Conservation (phyloP, 2,113 vertebrate genomes). For the Phylloscopus trochilus region DNA sequence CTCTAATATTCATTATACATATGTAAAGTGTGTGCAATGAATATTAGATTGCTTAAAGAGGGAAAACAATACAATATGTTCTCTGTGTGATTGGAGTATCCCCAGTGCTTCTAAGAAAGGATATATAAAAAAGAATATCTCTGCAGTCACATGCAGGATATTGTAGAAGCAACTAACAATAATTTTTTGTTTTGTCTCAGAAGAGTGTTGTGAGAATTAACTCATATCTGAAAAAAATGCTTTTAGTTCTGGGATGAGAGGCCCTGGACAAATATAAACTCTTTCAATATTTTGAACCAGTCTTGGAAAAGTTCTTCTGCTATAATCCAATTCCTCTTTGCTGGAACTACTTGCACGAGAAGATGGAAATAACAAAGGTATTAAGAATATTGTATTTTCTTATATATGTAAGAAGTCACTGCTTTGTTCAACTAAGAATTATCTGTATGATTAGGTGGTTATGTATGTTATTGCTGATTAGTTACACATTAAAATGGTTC, state of each 20-base stretch:
- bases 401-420: background rate
- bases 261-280: background rate
- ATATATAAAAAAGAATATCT: background rate
- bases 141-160: slow-evolving; percentile 18
- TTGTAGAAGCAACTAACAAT: slow-evolving; percentile 5
- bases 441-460: background rate
- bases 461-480: background rate
- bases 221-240: background rate
- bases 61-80: background rate
- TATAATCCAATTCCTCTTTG: background rate
- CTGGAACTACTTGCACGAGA: background rate
- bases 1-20: no score
- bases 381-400: background rate
- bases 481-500: background rate
- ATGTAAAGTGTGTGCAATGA: background rate
- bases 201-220: slow-evolving; percentile 5
- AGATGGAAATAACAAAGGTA: background rate
- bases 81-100: background rate
- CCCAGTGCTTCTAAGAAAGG: slow-evolving; percentile 26
- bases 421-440: background rate
- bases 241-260: background rate
- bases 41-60: background rate
- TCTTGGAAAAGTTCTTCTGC: background rate
- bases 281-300: background rate
- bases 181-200: background rate